phyloP scores from a whole-genome alignment of 2,113 vertebrate genomes.

The Gnathonemus longibarbis region DNA sequence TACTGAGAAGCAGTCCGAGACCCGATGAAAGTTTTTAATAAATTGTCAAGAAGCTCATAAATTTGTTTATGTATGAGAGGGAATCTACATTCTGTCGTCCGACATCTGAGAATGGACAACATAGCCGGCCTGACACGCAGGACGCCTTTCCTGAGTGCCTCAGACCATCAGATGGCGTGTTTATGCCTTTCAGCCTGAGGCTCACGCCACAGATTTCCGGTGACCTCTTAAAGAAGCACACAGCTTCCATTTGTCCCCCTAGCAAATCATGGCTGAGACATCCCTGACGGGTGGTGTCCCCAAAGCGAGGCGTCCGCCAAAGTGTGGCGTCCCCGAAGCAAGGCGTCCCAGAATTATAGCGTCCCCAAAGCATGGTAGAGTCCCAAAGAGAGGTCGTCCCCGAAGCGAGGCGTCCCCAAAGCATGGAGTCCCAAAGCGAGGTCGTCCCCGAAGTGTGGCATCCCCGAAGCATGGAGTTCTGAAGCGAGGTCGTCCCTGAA shows the following conservation, averaged over 20 bases:
- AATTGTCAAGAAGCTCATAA: neutral
- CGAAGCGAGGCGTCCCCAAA: no score
- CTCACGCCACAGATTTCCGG: neutral
- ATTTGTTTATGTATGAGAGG: neutral
- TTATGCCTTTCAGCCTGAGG: neutral
- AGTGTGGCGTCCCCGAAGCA: neutral
- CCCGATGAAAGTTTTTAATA: neutral
- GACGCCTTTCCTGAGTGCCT: neutral
- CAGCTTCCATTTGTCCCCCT: neutral
- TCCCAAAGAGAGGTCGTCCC: neutral
- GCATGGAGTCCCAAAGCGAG: no score
- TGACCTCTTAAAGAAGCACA: neutral
- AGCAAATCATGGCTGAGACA: neutral
- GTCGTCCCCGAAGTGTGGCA: rapidly evolving
- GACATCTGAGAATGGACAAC: neutral
- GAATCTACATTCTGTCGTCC: neutral
- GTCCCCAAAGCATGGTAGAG: neutral
- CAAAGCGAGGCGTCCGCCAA: neutral
- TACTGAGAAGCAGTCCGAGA: neutral
- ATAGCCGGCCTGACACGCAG: neutral
- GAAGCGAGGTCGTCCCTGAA: no score
- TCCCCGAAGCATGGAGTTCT: no score
- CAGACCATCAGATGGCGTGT: neutral
- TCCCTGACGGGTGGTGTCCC: neutral
- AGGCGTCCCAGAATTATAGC: neutral